These are phyloP conservation scores for Takifugu flavidus DNA, from an alignment of 2,113 vertebrate species.

Conservation along the genomic window DNA sequence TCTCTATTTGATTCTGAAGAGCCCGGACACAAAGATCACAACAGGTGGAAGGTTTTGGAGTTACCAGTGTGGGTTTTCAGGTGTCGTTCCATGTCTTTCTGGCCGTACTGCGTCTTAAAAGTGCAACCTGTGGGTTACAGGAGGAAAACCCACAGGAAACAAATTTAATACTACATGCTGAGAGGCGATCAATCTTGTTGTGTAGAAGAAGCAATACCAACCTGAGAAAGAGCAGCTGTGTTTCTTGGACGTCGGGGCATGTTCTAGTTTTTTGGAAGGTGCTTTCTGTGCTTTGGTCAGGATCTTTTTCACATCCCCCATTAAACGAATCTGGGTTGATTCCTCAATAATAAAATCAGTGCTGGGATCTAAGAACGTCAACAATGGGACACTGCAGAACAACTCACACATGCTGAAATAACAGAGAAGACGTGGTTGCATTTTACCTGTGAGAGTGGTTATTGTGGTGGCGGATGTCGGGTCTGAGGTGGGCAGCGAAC, in stretches of 20 bases:
- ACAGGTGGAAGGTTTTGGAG: not conserved
- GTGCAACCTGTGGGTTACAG: constrained; percentile 81
- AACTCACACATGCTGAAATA: too few relatives aligned
- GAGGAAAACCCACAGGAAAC: not conserved
- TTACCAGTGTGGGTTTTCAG: constrained; percentile 94
- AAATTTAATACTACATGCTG: too few relatives aligned
- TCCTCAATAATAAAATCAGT: constrained; percentile 89
- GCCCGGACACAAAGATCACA: not conserved
- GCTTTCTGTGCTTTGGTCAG: constrained; percentile 79
- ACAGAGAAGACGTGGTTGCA: not conserved
- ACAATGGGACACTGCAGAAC: too few relatives aligned
- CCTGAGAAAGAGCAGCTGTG: constrained; percentile 91
- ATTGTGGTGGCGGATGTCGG: constrained; percentile 64
- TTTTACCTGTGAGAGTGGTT: constrained; percentile 81
- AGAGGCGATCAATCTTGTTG: not conserved
- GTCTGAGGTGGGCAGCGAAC: constrained; percentile 75
- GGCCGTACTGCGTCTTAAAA: constrained; percentile 96
- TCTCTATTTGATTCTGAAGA: not conserved
- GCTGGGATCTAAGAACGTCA: constrained; percentile 74
- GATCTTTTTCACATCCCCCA: constrained; percentile 81
- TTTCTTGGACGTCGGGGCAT: constrained; percentile 80
- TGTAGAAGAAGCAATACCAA: constrained; percentile 40
- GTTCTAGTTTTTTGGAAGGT: constrained; percentile 79
- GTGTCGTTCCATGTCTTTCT: constrained; percentile 97
- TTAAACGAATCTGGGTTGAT: constrained; percentile 84